Base-by-base conservation (phyloP, 2,113 vertebrate species). In the Phocoena phocoena region DNA sequence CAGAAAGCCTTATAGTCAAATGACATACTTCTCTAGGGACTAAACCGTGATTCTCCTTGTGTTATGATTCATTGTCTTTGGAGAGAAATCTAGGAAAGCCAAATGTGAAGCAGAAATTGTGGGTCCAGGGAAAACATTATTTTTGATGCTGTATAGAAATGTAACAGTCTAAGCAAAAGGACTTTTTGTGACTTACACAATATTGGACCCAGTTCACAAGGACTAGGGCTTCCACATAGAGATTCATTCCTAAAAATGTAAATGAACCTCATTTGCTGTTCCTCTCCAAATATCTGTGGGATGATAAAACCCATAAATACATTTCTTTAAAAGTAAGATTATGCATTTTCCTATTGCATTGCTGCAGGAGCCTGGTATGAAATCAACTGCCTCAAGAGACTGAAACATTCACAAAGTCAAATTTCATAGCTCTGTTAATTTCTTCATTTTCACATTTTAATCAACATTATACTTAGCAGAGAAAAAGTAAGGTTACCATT, bases 401-500 rank as follows among this genome's bases (percentile, higher is more conserved):
- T 8, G 8, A 14, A 58, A 31, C 3, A n/a, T 65, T 73, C 50
- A 50, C 60, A 77, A 79, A 44, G 44, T 93, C 47, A 79, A 82
- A 93, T n/a, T 41, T 96, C 62, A 53, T 3, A 82, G 28, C 6
- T 90, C 8, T 41, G 11, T 44, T 73, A 90, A 95, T 71, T 81
- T 76, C 60, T 94, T 97, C 74, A 94, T 84, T 92, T 90, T 70
- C 70, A 97, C 38, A 31, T 77, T 86, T 85, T 81, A 62, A 68
- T 86, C 74, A 80, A 93, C 68, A 86, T 97, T 96, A 84, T 47
- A 92, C 88, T 93, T 47, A 50, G 90, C 8, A 96, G 82, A 95
- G 97, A 96, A 97, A 95, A 98, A 97, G 97, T 96, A 96, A 92
- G 80, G 68, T 96, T 94, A 0, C 10, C 44, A 44, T 93, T 68